Evolutionary conservation across 2,797 vertebrate species (phyloP), one percentile per base, ranked within the genome.

Genomic region (Pseudomugil tenellus): DNA sequence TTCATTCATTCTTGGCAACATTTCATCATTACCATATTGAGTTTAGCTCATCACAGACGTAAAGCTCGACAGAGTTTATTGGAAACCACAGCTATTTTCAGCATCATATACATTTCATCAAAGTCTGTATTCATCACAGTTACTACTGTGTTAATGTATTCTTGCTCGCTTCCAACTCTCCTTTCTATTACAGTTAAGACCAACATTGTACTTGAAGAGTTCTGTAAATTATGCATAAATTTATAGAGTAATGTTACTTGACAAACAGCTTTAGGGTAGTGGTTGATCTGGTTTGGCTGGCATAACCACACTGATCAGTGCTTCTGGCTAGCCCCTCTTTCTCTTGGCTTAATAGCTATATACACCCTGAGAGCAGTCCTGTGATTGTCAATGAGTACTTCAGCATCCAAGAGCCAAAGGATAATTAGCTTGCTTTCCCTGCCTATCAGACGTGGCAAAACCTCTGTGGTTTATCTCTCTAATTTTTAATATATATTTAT

Each of bases 381-480:
- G 83, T 90, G 90, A 92, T 86, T 91, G 89, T 91, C 91, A 91
- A 87, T 89, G 84, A 89, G 86, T 74, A 87, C 81, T 91, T 91
- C 89, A 87, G 87, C 84, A 86, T 84, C 81, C 67, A 85, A 92
- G 90, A 79, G 85, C 84, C 82, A 81, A 69, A 67, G 80, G 84
- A 87, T 92, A 92, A 93, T 93, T 92, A 92, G 86, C 85, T 87
- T 84, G 79, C 80, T 72, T 87, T 81, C 79, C 79, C 74, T 79
- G 84, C 84, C 89, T 87, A 86, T 86, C 87, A 86, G 88, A 86
- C 86, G 84, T 90, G 85, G 89, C 84, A 80, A 72, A 68, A 80
- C 65, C 77, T 74, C 55, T 56, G 14, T 55, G 29, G 61, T 72
- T 52, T 61, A n/a, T 39, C 17, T 67, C 13, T 69, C 32, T 43